These are phyloP conservation scores for Cryptoblepharus egeriae DNA, from an alignment of 2,797 vertebrate species.

Conservation along the genomic window DNA sequence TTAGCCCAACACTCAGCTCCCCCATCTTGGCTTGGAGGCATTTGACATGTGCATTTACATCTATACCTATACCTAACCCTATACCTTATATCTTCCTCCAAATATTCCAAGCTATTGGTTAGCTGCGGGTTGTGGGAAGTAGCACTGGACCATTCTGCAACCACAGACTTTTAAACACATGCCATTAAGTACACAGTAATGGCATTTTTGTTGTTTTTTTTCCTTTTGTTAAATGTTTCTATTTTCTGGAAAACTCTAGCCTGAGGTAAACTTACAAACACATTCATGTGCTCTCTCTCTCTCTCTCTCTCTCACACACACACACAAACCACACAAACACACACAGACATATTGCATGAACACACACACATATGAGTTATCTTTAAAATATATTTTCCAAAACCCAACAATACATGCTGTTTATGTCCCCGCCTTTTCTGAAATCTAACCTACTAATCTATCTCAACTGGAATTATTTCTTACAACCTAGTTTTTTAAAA, in stretches of 20 bases:
- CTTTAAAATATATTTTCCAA: neutral
- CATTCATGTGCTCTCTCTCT: neutral
- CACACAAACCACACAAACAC: neutral
- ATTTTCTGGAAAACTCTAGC: neutral
- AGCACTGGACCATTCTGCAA: neutral
- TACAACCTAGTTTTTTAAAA: neutral
- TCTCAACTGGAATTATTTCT: constrained; percentile 13
- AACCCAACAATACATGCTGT: neutral
- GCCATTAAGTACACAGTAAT: neutral
- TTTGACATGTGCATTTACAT: no score
- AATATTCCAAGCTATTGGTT: neutral
- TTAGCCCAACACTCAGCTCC: no score
- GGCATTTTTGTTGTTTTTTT: no score
- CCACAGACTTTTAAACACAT: neutral
- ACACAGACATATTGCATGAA: no score
- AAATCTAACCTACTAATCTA: constrained; percentile 21
- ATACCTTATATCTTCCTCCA: neutral
- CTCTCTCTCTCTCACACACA: neutral
- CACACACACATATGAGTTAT: neutral
- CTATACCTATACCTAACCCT: no score
- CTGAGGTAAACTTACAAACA: neutral
- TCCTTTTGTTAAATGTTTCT: constrained; percentile 9
- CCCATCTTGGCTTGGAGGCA: no score
- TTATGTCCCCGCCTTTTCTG: neutral
- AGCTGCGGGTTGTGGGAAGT: neutral